Percentiles rank a stretch among this genome's conserved stretches.
phyloP scores from a whole-genome alignment of 2,888 invertebrate genomes.

The Gastracanthus pulcherrimus region DNA sequence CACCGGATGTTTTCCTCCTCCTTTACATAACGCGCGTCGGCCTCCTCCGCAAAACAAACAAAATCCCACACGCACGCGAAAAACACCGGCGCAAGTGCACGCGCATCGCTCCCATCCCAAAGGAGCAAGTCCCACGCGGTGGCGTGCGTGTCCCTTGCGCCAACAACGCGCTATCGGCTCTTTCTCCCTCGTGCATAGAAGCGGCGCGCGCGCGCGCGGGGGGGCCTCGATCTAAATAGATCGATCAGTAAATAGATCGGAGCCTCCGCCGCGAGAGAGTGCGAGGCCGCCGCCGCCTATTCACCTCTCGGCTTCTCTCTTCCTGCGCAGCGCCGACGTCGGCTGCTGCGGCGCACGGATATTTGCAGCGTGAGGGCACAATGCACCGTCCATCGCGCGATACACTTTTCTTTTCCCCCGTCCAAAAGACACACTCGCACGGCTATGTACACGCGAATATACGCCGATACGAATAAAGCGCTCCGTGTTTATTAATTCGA shows the following conservation, averaged over 20 bases:
- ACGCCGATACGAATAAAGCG: too few species aligned
- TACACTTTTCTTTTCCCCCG: constrained; percentile 63
- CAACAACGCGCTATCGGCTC: too few species aligned
- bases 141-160: too few species aligned
- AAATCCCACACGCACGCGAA: neutral
- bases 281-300: constrained; percentile 4
- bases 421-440: too few species aligned
- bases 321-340: constrained; percentile 20
- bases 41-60: neutral
- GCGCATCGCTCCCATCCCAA: neutral
- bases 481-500: too few species aligned
- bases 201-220: constrained; percentile 60
- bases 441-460: too few species aligned
- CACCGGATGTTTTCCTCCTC: neutral
- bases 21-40: too few species aligned
- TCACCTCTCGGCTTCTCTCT: constrained; percentile 31
- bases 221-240: constrained; percentile 76
- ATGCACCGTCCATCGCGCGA: constrained; percentile 24
- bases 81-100: neutral
- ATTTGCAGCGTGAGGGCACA: constrained; percentile 62
- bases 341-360: constrained; percentile 64
- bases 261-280: too few species aligned
- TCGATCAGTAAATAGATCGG: constrained; percentile 76
- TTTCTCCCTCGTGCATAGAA: too few species aligned
- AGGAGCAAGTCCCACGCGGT: neutral